Base-by-base conservation (phyloP, 2,113 vertebrate genomes). In the Sturnira hondurensis region DNA sequence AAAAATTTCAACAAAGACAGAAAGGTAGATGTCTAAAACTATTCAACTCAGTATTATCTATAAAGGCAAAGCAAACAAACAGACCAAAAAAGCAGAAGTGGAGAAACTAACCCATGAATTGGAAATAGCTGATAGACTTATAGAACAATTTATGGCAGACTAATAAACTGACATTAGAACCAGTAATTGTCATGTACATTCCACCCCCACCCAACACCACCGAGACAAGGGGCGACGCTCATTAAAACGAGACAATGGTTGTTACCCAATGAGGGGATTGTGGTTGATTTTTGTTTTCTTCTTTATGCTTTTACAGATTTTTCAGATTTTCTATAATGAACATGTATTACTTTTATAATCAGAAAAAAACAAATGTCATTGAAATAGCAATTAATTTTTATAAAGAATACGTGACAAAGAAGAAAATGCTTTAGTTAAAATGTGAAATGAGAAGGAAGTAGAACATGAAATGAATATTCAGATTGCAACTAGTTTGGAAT, bases 361-460 rank as follows among this genome's bases (percentile, higher is more conserved):
- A 96, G 81, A 54, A 87, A 94, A 94, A 89, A 96, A 58, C 52
- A 81, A 85, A 87, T 47, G 61, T 63, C 89, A 91, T 54, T 91
- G 91, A 89, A 90, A 68, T 61, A 90, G 94, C 94, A 96, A 96
- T 91, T 97, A 92, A 88, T 96, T 95, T 94, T 95, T 88, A 85
- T 82, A 91, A 96, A 68, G 41, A 94, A 33, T 58, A 54, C 4
- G 9, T 28, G 36, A 87, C 58, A 77, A 87, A 97, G 61, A 83
- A 58, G 52, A 61, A 89, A 88, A 74, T 76, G 91, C 43, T 45
- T 85, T 88, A 91, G 91, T 93, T 43, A 84, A 76, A 43, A 95
- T 33, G 47, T 94, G 61, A 96, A 88, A 94, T 28, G 61, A 93
- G 73, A 93, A 91, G 54, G 78, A 95, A 95, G 73, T 16, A 56